Evolutionary conservation across 2,888 invertebrate species (phyloP), one percentile per base, ranked within the genome.

Genomic region (Eristalis tenax): DNA sequence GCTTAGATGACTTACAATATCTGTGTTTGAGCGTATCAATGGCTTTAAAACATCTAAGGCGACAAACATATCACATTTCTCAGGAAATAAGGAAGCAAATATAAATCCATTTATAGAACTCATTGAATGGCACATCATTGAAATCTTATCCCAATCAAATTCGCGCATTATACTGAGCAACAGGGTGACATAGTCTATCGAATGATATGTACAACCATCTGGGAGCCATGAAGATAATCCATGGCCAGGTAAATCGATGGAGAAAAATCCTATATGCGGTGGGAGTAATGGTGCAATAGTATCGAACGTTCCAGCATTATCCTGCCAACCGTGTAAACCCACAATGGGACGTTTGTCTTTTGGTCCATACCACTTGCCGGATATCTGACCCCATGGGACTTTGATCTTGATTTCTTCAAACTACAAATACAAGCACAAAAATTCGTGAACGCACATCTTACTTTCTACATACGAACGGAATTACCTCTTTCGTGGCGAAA

Each of bases 301-400:
- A 91, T 97, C 96, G 93, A 96, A 97, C 0, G 95, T 94, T 22
- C 95, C 95, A n/a, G 96, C 95, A 91, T 96, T 97, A 91, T 97
- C 97, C 92, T 95, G 95, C 96, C 96, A 96, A 0, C 97, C 97
- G 90, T 97, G 97, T n/a, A 97, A 90, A 0, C 95, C 95, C 35
- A 97, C 91, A 80, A 97, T 94, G 0, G 96, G 96, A 66, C 95
- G 94, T 22, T 94, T 93, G 85, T 95, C 93, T 88, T 94, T 94
- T 3, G 94, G 94, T 13, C 96, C 96, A 95, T 96, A 97, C 93
- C 95, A 94, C 91, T 96, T 96, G 1, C 95, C 96, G 0, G 96
- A 93, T 26, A 96, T 89, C 89, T 95, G 94, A 0, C 96, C 96
- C 95, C 95, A 96, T 61, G 95, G 95, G 0, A 96, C 94, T 2